A percentile compares a stretch with the other conserved stretches of the same genome.
phyloP scores from a whole-genome alignment of 2,797 vertebrate species.

The Sylvia borin region DNA sequence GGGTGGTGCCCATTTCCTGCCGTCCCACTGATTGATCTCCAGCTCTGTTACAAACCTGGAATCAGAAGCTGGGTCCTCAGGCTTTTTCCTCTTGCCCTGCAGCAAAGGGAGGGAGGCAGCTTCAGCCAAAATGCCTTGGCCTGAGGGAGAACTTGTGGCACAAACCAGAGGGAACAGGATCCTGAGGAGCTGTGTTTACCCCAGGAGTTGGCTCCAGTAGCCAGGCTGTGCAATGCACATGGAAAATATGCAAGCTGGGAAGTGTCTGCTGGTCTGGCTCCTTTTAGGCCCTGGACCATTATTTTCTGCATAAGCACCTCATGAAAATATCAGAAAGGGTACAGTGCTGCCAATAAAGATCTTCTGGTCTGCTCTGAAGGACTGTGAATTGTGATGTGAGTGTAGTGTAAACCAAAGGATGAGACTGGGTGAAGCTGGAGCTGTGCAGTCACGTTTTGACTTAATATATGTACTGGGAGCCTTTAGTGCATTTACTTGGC shows the following conservation, averaged over 20 bases:
- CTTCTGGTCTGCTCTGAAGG: background rate
- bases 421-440: background rate
- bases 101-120: background rate
- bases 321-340: background rate
- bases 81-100: background rate
- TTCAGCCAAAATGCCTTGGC: background rate
- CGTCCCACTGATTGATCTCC: background rate
- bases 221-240: background rate
- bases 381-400: background rate
- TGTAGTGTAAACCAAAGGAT: background rate
- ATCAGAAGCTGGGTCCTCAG: background rate
- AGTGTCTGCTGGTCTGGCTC: background rate
- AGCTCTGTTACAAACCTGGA: background rate
- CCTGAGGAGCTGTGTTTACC: rapidly evolving
- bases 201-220: background rate
- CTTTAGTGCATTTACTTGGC: background rate
- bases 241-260: background rate
- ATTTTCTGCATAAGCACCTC: background rate
- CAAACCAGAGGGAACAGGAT: background rate
- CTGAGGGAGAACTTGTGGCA: background rate
- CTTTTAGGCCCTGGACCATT: background rate
- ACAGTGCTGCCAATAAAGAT: rapidly evolving
- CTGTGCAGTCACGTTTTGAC: background rate
- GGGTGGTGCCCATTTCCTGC: background rate
- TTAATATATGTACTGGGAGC: background rate